These are phyloP conservation scores for Chanos chanos DNA, from an alignment of 2,797 vertebrate species.

Conservation along the genomic window DNA sequence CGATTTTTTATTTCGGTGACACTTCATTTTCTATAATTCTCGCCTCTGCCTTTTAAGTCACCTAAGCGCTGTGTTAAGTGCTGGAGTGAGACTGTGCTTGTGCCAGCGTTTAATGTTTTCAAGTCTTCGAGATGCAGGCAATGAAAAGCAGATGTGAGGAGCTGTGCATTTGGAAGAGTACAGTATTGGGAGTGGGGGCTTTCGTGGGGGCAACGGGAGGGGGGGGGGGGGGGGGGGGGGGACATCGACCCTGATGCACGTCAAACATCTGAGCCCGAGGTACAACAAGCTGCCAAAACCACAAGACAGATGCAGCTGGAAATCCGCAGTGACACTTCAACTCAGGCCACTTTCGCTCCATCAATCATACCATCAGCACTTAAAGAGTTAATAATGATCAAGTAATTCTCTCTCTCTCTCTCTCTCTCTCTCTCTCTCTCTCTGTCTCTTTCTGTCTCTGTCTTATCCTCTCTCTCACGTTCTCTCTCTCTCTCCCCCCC, in stretches of 20 bases:
- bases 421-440: background rate
- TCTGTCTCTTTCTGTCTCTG: background rate
- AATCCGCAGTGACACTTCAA: slow-evolving; percentile 84
- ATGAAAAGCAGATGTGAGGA: slow-evolving; percentile 92
- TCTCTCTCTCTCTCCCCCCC: background rate
- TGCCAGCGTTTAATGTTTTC: slow-evolving; percentile 85
- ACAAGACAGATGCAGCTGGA: slow-evolving; percentile 86
- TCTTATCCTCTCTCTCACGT: background rate
- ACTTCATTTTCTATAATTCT: slow-evolving; percentile 90
- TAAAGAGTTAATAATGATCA: slow-evolving; percentile 78
- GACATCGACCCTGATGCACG: slow-evolving; percentile 73
- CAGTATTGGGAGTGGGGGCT: slow-evolving; percentile 6
- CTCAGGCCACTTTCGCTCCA: slow-evolving; percentile 78
- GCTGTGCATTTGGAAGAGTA: slow-evolving; percentile 18
- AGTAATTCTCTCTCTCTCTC: background rate
- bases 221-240: slow-evolving; percentile 55
- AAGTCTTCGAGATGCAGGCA: slow-evolving; percentile 81
- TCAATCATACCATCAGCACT: slow-evolving; percentile 82
- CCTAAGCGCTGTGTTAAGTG: slow-evolving; percentile 80
- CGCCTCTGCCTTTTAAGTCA: slow-evolving; percentile 83
- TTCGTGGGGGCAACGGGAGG: background rate
- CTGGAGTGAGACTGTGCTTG: slow-evolving; percentile 71
- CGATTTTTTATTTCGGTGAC: slow-evolving; percentile 83
- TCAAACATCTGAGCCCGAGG: slow-evolving; percentile 80
- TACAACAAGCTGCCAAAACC: slow-evolving; percentile 82